Percentiles rank a stretch among this genome's conserved stretches.
Evolutionary conservation across 2,888 invertebrate genomes (phyloP).

Genomic region (Orthonychiurus folsomi): DNA sequence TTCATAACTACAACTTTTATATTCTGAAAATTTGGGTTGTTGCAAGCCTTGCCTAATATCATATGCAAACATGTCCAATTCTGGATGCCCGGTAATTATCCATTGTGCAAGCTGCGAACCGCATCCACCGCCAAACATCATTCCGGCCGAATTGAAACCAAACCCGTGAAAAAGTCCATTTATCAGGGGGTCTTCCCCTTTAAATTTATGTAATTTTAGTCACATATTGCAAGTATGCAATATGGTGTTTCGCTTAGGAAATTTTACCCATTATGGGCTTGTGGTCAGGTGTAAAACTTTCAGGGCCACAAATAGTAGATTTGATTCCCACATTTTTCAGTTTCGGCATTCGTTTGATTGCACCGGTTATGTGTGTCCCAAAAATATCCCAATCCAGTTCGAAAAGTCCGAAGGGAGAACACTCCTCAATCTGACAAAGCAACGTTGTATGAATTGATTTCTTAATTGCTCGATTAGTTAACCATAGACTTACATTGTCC

Average conservation of each 20-base stretch:
- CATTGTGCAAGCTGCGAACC: conserved; percentile 76
- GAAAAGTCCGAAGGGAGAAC: conserved; percentile 74
- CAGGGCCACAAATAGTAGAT: conserved; percentile 80
- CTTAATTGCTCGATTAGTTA: not conserved
- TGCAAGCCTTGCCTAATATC: conserved; percentile 46
- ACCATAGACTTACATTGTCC: conserved; percentile 44
- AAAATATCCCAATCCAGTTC: conserved; percentile 82
- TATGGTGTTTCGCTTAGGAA: not conserved
- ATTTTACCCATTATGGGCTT: conserved; percentile 72
- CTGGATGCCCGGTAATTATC: conserved; percentile 72
- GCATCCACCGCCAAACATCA: conserved; percentile 84
- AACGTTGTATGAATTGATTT: not conserved
- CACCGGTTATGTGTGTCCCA: conserved; percentile 60
- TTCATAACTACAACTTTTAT: not conserved
- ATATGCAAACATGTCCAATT: conserved; percentile 74
- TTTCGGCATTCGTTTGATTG: conserved; percentile 63
- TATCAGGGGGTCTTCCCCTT: conserved; percentile 45
- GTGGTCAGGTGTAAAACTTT: conserved; percentile 87
- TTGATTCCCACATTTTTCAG: conserved; percentile 68
- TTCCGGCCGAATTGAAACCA: conserved; percentile 83
- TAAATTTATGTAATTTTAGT: conserved; percentile 14
- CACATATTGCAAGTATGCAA: not conserved
- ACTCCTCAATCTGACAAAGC: conserved; percentile 54
- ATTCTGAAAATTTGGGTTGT: not conserved
- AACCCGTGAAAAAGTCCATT: conserved; percentile 73